Evolutionary conservation across 1,140 invertebrate species (phyloP).

Genomic region (Drosophila sp.): DNA sequence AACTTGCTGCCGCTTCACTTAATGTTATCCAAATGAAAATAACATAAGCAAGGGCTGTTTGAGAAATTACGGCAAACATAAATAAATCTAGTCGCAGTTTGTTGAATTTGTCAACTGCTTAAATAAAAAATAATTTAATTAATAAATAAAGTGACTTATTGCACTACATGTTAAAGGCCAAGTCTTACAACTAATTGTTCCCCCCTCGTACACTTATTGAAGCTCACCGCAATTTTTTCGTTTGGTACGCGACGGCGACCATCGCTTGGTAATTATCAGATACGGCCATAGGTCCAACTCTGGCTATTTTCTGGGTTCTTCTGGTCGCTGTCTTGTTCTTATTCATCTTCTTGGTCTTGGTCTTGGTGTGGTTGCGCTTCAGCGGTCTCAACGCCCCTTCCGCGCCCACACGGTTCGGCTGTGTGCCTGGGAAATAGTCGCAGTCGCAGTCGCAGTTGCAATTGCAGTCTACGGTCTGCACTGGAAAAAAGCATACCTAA

Average conservation of each 20-base stretch:
- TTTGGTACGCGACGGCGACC: slow-evolving; percentile 14
- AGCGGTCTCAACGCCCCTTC: slow-evolving; percentile 41
- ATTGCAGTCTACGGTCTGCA: neutral
- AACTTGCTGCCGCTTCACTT: slow-evolving; percentile 42
- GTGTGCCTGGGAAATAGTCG: slow-evolving; percentile 60
- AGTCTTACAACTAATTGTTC: neutral
- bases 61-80: too few species aligned
- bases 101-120: too few species aligned
- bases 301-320: slow-evolving; percentile 25
- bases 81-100: too few species aligned
- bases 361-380: slow-evolving; percentile 71
- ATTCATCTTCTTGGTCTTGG: slow-evolving; percentile 49
- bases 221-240: slow-evolving; percentile 8
- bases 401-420: slow-evolving; percentile 59
- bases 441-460: slow-evolving; percentile 13
- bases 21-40: slow-evolving; percentile 6
- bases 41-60: too few species aligned
- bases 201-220: slow-evolving; percentile 8
- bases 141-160: too few species aligned
- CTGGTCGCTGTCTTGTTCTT: slow-evolving; percentile 43
- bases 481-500: too few species aligned
- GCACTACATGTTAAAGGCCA: neutral
- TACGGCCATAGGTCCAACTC: slow-evolving; percentile 6
- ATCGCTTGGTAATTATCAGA: slow-evolving; percentile 39
- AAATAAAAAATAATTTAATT: neutral